These are phyloP conservation scores for Eidolon dupreanum DNA, from an alignment of 2,797 vertebrate species.

Conservation along the genomic window DNA sequence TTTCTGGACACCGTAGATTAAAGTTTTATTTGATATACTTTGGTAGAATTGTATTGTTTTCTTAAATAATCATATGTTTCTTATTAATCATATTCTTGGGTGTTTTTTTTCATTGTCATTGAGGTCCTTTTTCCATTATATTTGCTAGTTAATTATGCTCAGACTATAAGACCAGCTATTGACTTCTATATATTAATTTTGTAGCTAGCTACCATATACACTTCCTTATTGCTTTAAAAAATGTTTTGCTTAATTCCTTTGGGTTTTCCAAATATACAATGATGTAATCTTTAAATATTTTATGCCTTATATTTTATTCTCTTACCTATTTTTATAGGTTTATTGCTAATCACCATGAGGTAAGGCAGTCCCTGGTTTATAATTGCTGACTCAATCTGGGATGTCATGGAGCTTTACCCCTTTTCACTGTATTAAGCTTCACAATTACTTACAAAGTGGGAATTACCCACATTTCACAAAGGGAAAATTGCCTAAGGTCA, in stretches of 20 bases:
- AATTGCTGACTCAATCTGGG: neutral
- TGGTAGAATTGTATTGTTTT: neutral
- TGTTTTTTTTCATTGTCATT: constrained; percentile 18
- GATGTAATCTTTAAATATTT: neutral
- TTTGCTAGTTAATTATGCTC: constrained; percentile 30
- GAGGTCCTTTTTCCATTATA: neutral
- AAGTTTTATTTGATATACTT: neutral
- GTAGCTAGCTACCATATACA: neutral
- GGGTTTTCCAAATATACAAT: neutral
- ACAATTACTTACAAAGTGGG: neutral
- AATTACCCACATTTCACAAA: neutral
- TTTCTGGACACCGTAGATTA: neutral
- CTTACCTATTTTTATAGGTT: neutral
- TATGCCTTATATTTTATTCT: neutral
- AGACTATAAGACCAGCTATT: neutral
- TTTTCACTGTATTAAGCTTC: neutral
- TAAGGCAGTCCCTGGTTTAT: neutral
- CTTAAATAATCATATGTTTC: neutral
- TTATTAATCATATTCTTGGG: neutral
- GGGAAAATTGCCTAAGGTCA: neutral
- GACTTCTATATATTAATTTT: constrained; percentile 29
- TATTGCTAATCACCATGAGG: neutral
- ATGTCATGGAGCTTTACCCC: neutral
- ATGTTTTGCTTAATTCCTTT: constrained; percentile 1
- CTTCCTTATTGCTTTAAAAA: neutral